Percentiles rank a stretch among this genome's conserved stretches.
These are phyloP conservation scores for Argyra leucocephala DNA, from an alignment of 2,888 invertebrate species.

Conservation along the genomic window DNA sequence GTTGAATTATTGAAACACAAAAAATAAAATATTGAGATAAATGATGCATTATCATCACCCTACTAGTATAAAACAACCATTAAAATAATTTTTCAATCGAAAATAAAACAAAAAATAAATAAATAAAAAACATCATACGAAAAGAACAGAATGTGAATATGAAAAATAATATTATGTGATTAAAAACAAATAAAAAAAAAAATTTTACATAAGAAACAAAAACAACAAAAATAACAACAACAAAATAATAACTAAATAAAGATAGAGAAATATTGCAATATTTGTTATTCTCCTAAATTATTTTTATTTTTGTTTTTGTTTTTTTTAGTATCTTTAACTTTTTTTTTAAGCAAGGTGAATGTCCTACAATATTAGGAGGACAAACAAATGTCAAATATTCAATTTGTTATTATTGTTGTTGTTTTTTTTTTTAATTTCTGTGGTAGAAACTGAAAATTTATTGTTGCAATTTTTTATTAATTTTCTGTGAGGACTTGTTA, in stretches of 20 bases:
- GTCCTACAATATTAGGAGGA: neutral
- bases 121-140: neutral
- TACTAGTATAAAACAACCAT: neutral
- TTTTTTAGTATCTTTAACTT: too few species aligned
- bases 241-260: too few species aligned
- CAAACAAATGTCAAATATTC: slow-evolving; percentile 1
- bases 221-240: too few species aligned
- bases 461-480: too few species aligned
- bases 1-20: neutral
- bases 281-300: neutral
- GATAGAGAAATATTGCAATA: slow-evolving; percentile 1
- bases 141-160: neutral
- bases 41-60: slow-evolving; percentile 2
- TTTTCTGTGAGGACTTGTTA: too few species aligned
- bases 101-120: neutral
- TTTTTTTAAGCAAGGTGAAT: neutral
- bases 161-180: too few species aligned
- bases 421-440: neutral
- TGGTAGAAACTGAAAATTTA: too few species aligned
- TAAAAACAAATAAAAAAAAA: too few species aligned
- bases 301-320: too few species aligned
- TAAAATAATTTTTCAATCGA: neutral
- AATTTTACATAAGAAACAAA: too few species aligned
- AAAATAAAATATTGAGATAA: too few species aligned
- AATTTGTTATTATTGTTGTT: neutral